These are phyloP conservation scores for Megaleporinus macrocephalus DNA, from an alignment of 2,113 vertebrate genomes.

Conservation along the genomic window DNA sequence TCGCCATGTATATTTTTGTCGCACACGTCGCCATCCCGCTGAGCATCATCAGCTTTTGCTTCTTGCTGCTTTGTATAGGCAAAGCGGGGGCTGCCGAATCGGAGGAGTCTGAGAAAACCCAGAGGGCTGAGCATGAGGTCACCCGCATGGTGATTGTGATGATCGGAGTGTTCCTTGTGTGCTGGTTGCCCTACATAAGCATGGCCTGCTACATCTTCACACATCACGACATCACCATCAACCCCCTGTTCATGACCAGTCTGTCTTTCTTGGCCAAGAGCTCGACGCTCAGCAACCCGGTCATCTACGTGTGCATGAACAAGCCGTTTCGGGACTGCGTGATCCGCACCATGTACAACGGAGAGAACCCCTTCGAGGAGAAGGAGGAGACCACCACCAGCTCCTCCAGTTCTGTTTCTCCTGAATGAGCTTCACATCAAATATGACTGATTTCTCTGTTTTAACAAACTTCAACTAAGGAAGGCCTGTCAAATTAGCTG, in stretches of 20 bases:
- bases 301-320: constrained; percentile 88
- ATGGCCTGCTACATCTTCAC: constrained; percentile 85
- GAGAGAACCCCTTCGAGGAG: constrained; percentile 79
- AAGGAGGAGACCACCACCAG: constrained; percentile 80
- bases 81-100: constrained; percentile 84
- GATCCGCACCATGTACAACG: constrained; percentile 83
- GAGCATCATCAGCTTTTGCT: constrained; percentile 81
- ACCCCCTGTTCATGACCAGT: constrained; percentile 84
- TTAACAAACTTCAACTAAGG: no score
- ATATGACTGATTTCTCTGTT: no score
- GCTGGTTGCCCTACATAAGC: constrained; percentile 82
- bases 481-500: no score
- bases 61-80: constrained; percentile 82
- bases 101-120: constrained; percentile 85
- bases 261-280: constrained; percentile 86
- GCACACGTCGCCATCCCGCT: constrained; percentile 83
- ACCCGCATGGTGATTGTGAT: constrained; percentile 86
- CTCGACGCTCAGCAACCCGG: constrained; percentile 80
- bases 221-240: constrained; percentile 82
- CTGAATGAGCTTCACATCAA: constrained; percentile 70
- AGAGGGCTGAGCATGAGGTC: constrained; percentile 86
- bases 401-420: constrained; percentile 82
- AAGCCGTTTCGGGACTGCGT: constrained; percentile 88
- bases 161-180: constrained; percentile 83
- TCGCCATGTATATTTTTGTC: constrained; percentile 86